phyloP scores from a whole-genome alignment of 2,888 invertebrate genomes.

The Amaurobius ferox region DNA sequence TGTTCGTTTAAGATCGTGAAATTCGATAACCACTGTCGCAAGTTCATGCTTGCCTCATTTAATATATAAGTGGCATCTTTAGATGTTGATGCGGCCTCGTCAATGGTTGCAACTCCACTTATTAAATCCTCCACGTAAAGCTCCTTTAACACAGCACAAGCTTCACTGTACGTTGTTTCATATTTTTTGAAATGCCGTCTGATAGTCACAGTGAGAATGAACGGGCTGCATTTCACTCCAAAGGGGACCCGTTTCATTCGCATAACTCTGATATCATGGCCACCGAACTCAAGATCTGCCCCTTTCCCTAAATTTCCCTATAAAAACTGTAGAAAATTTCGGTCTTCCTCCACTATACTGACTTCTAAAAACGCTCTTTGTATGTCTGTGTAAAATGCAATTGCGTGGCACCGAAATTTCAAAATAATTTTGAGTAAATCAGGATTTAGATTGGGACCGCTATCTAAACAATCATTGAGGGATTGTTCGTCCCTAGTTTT shows the following conservation, averaged over 20 bases:
- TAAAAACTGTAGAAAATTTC: slow-evolving; percentile 38
- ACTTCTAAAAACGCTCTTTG: slow-evolving; percentile 47
- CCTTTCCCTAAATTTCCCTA: too few species aligned
- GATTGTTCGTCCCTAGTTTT: slow-evolving; percentile 16
- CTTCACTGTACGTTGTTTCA: background rate
- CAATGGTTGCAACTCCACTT: too few species aligned
- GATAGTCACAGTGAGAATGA: background rate
- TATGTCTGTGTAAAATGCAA: slow-evolving; percentile 46
- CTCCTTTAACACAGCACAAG: background rate
- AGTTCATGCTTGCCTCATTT: background rate
- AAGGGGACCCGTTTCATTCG: too few species aligned
- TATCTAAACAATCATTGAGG: slow-evolving; percentile 39
- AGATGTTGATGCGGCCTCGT: background rate
- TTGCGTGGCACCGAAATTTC: slow-evolving; percentile 52
- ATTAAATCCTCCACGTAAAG: background rate
- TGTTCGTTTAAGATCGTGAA: too few species aligned
- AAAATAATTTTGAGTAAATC: too few species aligned
- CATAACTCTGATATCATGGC: too few species aligned
- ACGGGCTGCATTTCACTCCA: background rate
- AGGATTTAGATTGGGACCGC: slow-evolving; percentile 33
- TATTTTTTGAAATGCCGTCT: background rate
- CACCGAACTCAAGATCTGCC: background rate
- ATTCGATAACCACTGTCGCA: background rate
- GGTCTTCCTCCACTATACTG: too few species aligned
- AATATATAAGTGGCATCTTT: background rate